phyloP scores from a whole-genome alignment of 2,888 invertebrate species.

The Auanema freiburgensis region DNA sequence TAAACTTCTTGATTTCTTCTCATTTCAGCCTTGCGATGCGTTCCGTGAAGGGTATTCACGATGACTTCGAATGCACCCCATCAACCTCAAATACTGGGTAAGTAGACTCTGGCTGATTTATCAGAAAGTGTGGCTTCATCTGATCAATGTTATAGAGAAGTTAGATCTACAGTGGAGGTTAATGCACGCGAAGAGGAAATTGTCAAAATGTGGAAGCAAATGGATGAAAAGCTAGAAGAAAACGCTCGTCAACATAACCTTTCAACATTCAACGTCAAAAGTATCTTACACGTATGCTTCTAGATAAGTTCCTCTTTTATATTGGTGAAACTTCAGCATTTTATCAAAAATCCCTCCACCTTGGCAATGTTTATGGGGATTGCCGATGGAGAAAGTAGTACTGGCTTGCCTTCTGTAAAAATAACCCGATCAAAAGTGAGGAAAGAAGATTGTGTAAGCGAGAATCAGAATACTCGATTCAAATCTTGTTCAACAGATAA shows the following conservation, averaged over 20 bases:
- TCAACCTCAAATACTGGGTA: no score
- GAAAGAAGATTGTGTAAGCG: not conserved
- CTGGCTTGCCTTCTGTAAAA: not conserved
- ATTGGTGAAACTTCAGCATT: slow-evolving; percentile 7
- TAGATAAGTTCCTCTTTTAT: not conserved
- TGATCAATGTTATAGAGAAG: no score
- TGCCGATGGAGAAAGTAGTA: not conserved
- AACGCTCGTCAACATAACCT: slow-evolving; percentile 9
- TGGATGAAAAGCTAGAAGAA: slow-evolving; percentile 10
- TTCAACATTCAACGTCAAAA: slow-evolving; percentile 11
- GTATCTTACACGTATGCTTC: slow-evolving; percentile 10
- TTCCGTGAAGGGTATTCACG: no score
- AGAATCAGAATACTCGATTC: not conserved
- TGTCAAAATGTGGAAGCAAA: slow-evolving; percentile 6
- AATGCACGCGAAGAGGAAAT: slow-evolving; percentile 3
- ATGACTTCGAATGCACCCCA: no score
- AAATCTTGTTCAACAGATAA: not conserved
- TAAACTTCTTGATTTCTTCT: no score
- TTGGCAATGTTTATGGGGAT: slow-evolving; percentile 9
- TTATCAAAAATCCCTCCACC: slow-evolving; percentile 13
- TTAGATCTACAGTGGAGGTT: not conserved
- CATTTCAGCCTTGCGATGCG: no score
- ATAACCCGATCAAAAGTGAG: slow-evolving; percentile 10
- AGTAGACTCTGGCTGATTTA: no score
- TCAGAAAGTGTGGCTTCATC: no score